phyloP scores from a whole-genome alignment of 53 echinoderm and acorn worm species.

The Hippasteria phrygiana region DNA sequence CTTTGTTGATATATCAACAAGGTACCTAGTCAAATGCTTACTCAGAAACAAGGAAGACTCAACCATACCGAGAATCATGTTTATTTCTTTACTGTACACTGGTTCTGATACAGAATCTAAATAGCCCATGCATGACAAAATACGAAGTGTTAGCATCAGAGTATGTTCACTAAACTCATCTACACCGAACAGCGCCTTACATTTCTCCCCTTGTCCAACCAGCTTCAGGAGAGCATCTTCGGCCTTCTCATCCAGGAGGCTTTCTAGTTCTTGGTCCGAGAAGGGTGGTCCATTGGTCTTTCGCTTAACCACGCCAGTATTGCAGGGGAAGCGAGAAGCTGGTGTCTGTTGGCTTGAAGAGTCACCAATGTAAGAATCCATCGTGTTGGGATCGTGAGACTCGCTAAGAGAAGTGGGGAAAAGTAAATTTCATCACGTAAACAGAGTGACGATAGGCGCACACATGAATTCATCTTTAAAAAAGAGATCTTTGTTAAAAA shows the following conservation, averaged over 20 bases:
- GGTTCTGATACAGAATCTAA: neutral
- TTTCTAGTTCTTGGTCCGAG: conserved; percentile 12
- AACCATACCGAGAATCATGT: conserved; percentile 17
- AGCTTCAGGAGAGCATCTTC: conserved; percentile 8
- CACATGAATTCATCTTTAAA: too few relatives aligned
- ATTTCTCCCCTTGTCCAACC: neutral
- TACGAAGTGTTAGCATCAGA: conserved; percentile 1
- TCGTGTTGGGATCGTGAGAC: too few relatives aligned
- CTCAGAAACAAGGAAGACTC: conserved; percentile 24
- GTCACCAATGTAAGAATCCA: neutral
- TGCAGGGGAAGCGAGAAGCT: too few relatives aligned
- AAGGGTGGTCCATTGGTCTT: neutral
- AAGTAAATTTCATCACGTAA: too few relatives aligned
- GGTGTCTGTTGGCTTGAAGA: neutral
- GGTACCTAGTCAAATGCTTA: conserved; percentile 51
- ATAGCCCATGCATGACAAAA: conserved; percentile 32
- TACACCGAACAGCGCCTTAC: neutral
- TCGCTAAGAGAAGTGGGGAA: too few relatives aligned
- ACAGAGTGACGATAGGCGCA: too few relatives aligned
- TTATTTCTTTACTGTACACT: neutral
- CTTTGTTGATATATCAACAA: conserved; percentile 13
- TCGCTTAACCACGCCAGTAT: neutral
- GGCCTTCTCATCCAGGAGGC: neutral
- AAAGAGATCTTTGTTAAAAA: too few relatives aligned
- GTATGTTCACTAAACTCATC: conserved; percentile 22